phyloP scores from a whole-genome alignment of 2,113 vertebrate species.

The Tragelaphus scriptus region DNA sequence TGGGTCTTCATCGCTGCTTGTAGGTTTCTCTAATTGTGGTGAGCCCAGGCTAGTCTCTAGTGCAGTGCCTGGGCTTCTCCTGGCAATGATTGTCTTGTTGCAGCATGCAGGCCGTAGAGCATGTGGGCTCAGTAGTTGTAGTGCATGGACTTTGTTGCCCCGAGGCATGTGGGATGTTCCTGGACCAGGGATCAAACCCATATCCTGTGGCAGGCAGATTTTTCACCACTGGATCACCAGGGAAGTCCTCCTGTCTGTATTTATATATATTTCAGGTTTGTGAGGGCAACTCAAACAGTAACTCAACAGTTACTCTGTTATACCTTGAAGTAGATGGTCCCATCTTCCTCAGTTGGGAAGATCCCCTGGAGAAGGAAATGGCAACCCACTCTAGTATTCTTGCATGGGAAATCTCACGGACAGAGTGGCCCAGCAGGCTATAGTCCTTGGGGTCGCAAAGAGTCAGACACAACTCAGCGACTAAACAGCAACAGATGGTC shows the following conservation, averaged over 20 bases:
- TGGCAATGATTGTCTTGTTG: background rate
- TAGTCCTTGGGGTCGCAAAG: background rate
- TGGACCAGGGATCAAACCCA: background rate
- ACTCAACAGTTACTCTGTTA: background rate
- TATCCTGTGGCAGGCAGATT: background rate
- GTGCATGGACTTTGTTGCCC: background rate
- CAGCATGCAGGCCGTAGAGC: background rate
- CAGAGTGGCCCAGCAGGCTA: background rate
- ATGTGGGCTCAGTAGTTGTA: background rate
- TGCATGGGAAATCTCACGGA: background rate
- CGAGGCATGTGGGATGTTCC: background rate
- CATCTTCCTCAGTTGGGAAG: background rate
- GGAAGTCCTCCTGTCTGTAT: background rate
- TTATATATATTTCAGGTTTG: background rate
- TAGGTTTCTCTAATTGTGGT: rapidly evolving
- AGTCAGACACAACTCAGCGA: background rate
- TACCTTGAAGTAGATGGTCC: background rate
- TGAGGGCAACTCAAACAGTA: background rate
- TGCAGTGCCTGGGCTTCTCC: background rate
- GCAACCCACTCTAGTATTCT: background rate
- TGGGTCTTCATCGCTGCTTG: background rate
- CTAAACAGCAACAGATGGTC: background rate
- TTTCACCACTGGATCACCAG: background rate
- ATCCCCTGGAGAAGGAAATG: background rate
- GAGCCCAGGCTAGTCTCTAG: background rate